Evolutionary conservation across 2,113 vertebrate species (phyloP), one percentile per base, ranked within the genome.

Genomic region (human (Homo sapiens)): DNA sequence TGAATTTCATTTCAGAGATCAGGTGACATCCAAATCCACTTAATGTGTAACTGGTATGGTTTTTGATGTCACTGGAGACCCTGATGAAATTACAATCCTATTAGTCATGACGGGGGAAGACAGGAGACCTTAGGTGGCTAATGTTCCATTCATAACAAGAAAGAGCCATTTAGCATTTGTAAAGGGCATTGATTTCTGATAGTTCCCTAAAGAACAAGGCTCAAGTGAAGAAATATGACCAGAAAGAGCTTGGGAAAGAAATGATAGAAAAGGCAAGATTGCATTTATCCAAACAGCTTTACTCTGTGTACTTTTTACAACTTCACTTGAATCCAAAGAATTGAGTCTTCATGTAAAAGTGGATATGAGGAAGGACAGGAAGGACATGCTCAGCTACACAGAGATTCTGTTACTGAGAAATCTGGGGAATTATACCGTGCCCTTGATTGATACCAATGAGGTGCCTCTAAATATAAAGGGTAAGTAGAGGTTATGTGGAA

Each of bases 401-500:
- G 82, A 97, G 97, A 90, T 84, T 93, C 70, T 92, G 86, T 83
- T 64, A 76, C 35, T 92, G 92, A 98, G 96, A 98, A 97, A 97
- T 79, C 17, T 32, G 25, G 93, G 82, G 72, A 86, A 96, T 96
- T 97, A 88, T 91, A 95, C 88, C 80, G 32, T 0, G 3, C 66
- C 87, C 90, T 73, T 52, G 97, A 97, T 88, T 98, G 93, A 98
- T 38, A 52, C 98, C 96, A 98, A 98, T 72, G 80, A 98, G 80
- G 22, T 73, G 93, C 68, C 98, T 97, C 89, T 94, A 97, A 94
- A 97, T 82, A 97, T 81, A 97, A 98, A 98, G 97, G 98, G 97
- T 98, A 98, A 98, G 94, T 82, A 92, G 97, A 98, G 96, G 98
- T 98, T 98, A 98, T 90, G 40, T 90, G 95, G 96, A 97, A 98